These are phyloP conservation scores for Phoebastria nigripes DNA, from an alignment of 2,797 vertebrate species.

Conservation along the genomic window DNA sequence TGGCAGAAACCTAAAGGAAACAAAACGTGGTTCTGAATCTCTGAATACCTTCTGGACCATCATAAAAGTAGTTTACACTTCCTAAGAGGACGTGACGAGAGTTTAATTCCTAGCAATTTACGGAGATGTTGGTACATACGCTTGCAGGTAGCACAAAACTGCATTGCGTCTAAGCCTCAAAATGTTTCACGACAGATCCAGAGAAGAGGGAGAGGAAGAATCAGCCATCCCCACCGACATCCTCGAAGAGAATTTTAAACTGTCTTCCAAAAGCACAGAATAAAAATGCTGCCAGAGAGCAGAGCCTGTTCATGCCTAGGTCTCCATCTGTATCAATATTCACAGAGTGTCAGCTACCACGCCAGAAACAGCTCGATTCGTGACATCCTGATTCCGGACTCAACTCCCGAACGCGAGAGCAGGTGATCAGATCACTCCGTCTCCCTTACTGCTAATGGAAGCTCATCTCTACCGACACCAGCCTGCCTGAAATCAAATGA, in stretches of 20 bases:
- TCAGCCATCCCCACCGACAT: background rate
- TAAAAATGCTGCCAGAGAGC: background rate
- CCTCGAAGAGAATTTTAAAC: background rate
- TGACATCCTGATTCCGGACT: fast-evolving
- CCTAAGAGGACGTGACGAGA: background rate
- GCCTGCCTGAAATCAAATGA: background rate
- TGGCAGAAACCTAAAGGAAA: background rate
- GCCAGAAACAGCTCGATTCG: background rate
- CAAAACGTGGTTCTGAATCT: background rate
- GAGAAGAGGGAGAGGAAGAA: background rate
- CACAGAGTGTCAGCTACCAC: background rate
- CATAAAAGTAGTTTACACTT: background rate
- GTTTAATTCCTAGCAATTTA: background rate
- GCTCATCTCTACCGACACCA: background rate
- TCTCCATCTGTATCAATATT: background rate
- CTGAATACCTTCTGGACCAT: background rate
- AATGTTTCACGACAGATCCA: background rate
- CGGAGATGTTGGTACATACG: fast-evolving
- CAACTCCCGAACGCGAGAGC: fast-evolving
- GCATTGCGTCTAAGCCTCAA: background rate
- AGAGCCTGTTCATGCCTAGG: background rate
- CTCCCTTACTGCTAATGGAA: background rate
- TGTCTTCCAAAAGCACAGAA: background rate
- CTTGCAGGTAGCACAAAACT: background rate
- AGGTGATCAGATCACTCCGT: fast-evolving